Conservation (phyloP, 1,140 invertebrate genomes). For the Triops longicaudatus region DNA sequence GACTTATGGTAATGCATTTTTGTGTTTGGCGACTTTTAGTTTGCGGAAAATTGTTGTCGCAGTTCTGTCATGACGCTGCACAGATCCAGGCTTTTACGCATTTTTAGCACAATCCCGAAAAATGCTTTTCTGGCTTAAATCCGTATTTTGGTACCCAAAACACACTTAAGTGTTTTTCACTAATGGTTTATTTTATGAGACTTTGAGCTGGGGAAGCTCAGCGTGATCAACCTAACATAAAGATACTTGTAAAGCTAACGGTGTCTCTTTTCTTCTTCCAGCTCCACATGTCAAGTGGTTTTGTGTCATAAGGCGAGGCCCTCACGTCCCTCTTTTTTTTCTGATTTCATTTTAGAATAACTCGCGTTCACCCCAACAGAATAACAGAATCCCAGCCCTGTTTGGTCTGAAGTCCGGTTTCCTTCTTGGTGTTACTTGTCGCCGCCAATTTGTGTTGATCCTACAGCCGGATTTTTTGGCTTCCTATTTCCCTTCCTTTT, state of each 20-base stretch:
- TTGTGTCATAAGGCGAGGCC: conserved; percentile 6
- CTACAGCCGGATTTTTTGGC: conserved; percentile 6
- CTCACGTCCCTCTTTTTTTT: background rate
- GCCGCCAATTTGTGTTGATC: conserved; percentile 11
- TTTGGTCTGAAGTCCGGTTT: conserved; percentile 1
- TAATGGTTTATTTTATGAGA: background rate
- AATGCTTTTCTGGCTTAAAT: background rate
- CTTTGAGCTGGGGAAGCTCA: background rate
- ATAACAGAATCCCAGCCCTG: conserved; percentile 6
- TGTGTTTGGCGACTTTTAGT: background rate
- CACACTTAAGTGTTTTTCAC: background rate
- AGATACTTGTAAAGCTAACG: conserved; percentile 6
- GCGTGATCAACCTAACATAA: background rate
- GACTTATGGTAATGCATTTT: conserved; percentile 8
- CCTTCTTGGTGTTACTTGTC: conserved; percentile 5
- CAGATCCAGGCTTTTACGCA: background rate
- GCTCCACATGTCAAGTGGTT: background rate
- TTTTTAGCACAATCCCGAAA: background rate
- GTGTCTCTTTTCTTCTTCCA: background rate
- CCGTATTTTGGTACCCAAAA: background rate
- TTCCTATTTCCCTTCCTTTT: background rate
- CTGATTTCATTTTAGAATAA: background rate
- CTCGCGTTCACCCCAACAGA: background rate
- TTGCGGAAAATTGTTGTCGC: background rate
- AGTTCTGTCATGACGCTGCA: background rate